Evolutionary conservation across 2,888 invertebrate species (phyloP), one percentile per base, ranked within the genome.

Genomic region (Synanthedon tipuliformis): DNA sequence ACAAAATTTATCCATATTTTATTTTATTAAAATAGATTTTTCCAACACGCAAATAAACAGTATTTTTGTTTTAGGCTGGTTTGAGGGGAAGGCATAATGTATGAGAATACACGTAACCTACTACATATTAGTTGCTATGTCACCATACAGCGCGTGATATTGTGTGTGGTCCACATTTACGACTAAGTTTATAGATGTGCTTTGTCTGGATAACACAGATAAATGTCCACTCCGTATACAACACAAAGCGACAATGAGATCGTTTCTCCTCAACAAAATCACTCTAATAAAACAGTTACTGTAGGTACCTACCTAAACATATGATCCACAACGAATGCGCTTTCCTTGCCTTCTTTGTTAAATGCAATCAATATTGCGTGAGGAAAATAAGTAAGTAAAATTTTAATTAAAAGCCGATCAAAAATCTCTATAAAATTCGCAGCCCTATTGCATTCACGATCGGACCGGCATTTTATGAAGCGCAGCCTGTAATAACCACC

Each of bases 161-260:
- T 85, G 85, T 85, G 87, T 87, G 87, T 87, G 86, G 86, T 86
- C 87, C 83, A 79, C 78, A 82, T 86, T 86, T 82, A 79, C 78
- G 81, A 78, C 68, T 72, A 80, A 74, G 81, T 86, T 82, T 81
- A 85, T 86, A 80, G 81, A 69, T 73, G 69, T 71, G 75, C 79
- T 83, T 87, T 87, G 87, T 87, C 81, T 84, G 72, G 82, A 84
- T 86, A 84, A 83, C 86, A 79, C 75, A 81, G 86, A 87, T 85
- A 85, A 84, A 87, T 86, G 85, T 83, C 71, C 73, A 75, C 76
- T 75, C 80, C 81, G 78, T 84, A 78, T 78, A 73, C 65, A 79
- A 81, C 68, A 81, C 81, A 80, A 82, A 74, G 75, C 70, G 65
- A 83, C 84, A 81, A 81, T 79, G 76, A 75, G 71, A 75, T 72